phyloP scores from a whole-genome alignment of 2,888 invertebrate genomes.

The Chymomyza amoena region DNA sequence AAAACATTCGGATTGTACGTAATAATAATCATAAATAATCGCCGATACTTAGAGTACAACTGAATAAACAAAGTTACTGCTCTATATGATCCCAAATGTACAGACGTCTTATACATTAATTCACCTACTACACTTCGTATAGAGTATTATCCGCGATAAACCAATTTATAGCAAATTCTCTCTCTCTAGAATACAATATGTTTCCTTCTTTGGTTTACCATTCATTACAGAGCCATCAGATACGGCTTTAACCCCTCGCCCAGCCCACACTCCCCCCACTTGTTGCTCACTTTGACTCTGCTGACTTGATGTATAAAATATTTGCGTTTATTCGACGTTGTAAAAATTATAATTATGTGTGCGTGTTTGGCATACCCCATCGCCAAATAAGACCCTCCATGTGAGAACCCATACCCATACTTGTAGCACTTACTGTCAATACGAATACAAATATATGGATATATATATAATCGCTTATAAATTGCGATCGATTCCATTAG shows the following conservation, averaged over 20 bases:
- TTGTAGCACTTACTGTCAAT: background rate
- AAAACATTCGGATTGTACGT: too few species aligned
- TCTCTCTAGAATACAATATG: background rate
- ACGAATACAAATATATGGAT: background rate
- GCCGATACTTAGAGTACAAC: too few species aligned
- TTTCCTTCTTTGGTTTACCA: conserved; percentile 57
- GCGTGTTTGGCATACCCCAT: conserved; percentile 55
- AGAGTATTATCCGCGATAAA: background rate
- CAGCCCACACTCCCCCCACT: background rate
- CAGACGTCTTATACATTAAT: background rate
- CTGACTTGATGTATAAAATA: conserved; percentile 61
- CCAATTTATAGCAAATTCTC: background rate
- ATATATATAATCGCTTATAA: conserved; percentile 26
- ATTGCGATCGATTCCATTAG: conserved; percentile 65
- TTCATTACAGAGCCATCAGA: conserved; percentile 44
- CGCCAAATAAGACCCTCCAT: conserved; percentile 4
- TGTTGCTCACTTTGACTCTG: conserved; percentile 24
- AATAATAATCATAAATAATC: too few species aligned
- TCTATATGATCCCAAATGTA: too few species aligned
- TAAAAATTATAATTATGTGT: conserved; percentile 73
- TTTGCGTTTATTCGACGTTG: conserved; percentile 70
- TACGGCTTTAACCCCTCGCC: background rate
- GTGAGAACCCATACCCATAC: background rate
- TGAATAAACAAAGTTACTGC: too few species aligned
- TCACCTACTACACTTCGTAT: background rate